Evolutionary conservation across 2,888 invertebrate genomes (phyloP).

Genomic region (Tineola bisselliella): DNA sequence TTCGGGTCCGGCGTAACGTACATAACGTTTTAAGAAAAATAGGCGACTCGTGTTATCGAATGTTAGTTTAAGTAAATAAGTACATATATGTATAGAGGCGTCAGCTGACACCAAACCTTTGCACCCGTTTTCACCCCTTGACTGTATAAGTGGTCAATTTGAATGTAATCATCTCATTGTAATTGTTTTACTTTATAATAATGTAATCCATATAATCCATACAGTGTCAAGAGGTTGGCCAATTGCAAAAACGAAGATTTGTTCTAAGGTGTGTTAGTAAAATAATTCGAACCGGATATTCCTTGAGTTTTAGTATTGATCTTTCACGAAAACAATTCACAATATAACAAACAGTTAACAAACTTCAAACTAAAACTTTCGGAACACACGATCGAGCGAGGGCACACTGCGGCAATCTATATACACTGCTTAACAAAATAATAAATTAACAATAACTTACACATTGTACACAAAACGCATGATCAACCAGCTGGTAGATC

Average conservation of each 20-base stretch:
- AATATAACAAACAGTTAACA: background rate
- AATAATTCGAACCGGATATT: conserved; percentile 43
- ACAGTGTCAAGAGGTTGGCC: conserved; percentile 68
- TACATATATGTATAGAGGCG: conserved; percentile 4
- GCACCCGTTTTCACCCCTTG: conserved; percentile 63
- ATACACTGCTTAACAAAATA: background rate
- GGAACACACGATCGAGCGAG: conserved; percentile 14
- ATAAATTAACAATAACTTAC: background rate
- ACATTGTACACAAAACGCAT: background rate
- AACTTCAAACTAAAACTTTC: conserved; percentile 13
- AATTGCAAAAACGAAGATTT: conserved; percentile 71
- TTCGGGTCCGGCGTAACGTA: conserved; percentile 60
- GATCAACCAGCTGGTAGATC: background rate
- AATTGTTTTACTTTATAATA: conserved; percentile 23
- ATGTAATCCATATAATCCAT: conserved; percentile 27
- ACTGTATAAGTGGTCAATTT: conserved; percentile 43
- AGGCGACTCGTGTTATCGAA: background rate
- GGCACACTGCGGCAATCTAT: conserved; percentile 7
- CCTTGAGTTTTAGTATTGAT: conserved; percentile 28
- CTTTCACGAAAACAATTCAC: background rate
- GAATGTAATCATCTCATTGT: conserved; percentile 24
- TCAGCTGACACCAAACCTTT: conserved; percentile 16
- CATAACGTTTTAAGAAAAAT: background rate
- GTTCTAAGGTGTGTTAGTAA: conserved; percentile 39
- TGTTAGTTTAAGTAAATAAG: background rate